Evolutionary conservation across 2,113 vertebrate genomes (phyloP), one percentile per base, ranked within the genome.

Genomic region (Antechinus stuartii): DNA sequence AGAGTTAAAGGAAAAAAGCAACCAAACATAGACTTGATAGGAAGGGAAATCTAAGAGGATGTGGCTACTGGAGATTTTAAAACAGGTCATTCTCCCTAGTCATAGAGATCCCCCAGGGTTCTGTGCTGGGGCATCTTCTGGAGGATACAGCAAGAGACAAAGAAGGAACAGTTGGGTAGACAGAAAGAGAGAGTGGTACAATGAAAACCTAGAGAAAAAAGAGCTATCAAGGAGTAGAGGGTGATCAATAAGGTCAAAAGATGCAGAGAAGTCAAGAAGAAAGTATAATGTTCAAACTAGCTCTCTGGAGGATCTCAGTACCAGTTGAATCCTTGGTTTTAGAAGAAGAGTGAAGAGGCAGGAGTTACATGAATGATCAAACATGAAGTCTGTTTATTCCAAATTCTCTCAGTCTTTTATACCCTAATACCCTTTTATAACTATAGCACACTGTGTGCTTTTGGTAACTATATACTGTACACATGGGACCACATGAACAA

Each of bases 41-140:
- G 93, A 97, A 97, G 95, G 96, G 98, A 98, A 98, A 97, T 97
- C 84, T 91, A 97, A 95, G 92, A 98, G 96, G 98, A 97, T 97
- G 96, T 96, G 96, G 94, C 89, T 96, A 93, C 94, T 97, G 97
- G 96, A 98, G 94, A 96, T 91, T 96, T 90, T 35, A 97, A 96
- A 96, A 97, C 96, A 95, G 95, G 90, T 50, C 97, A 47, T 47
- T 47, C 47, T 47, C 47, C 4, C 47, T 47, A 47, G 42, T 47
- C 47, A 47, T 47, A 47, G 47, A 47, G 47, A 47, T 47, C 47
- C 47, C 47, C 47, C 47, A 47, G 47, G 47, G 47, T 47, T 47
- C 47, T 47, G 47, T 47, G 47, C 47, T 47, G 47, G 47, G 4
- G 1, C 47, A 47, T 47, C 47, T 47, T 68, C 12, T 35, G 3